Evolutionary conservation across 92 coral and sea anemone species (phyloP), one percentile per base, ranked within the genome.

Genomic region (Siderastrea radians): DNA sequence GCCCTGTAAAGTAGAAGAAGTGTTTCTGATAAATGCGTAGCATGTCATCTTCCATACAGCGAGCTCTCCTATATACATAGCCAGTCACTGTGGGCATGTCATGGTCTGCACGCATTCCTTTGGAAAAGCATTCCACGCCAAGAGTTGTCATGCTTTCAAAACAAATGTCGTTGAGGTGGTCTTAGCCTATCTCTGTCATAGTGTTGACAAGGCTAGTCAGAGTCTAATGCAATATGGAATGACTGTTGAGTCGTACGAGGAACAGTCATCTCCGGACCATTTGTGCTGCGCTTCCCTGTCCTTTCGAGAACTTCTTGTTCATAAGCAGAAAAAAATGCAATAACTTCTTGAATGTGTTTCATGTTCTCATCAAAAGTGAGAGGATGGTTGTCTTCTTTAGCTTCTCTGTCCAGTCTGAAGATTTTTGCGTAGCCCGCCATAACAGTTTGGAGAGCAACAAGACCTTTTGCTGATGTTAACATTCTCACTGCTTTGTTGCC

Each of bases 91-190:
- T 90, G 2, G 91, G 93, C 87, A 90, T 90, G 86, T 86, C 91
- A 50, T 90, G 90, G 83, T 80, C 91, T 59, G 87, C 93, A 6
- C 87, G 44, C 93, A 90, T 90, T 9, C 82, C 87, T 73, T 85
- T 90, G 59, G 86, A 90, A 73, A 55, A 83, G 73, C 74, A 49
- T 78, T 89, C 79, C 51, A 89, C 89, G 16, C 85, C 54, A 85
- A 85, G 7, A 8, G 38, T 26, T 26, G 38, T 26, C 38, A 26
- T 26, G 38, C 38, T 26, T 26, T 26, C 38, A 26, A 26, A 26
- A 19, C 77, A 38, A 6, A 7, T 52, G 59, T 87, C 79, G 4
- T 69, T 68, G 44, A 87, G 71, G 84, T 68, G 86, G 13, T 87
- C 87, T 48, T 87, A 57, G 26, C 79, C 78, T 12, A 80, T 79